A percentile compares a stretch with the other conserved stretches of the same genome.
Evolutionary conservation across 2,888 invertebrate genomes (phyloP).

Genomic region (Polydrusus pterygomalis): DNA sequence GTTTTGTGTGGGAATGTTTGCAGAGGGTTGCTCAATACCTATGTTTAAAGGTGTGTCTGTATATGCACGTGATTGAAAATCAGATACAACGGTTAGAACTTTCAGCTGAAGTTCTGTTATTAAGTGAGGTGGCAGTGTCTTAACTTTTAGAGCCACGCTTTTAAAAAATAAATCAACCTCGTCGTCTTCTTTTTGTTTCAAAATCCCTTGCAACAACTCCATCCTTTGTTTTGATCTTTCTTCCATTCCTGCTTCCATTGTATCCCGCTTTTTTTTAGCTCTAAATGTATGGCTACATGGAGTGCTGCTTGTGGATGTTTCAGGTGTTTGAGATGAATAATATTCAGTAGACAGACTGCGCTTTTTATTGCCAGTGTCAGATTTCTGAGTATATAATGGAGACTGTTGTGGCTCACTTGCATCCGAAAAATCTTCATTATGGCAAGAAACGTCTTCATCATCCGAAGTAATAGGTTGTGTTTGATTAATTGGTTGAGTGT

Average conservation of each 20-base stretch:
- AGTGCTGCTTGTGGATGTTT: neutral
- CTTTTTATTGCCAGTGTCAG: neutral
- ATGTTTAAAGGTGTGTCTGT: neutral
- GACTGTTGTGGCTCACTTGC: neutral
- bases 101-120: constrained; percentile 15
- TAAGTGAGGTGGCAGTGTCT: constrained; percentile 29
- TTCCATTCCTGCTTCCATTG: constrained; percentile 26
- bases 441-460: neutral
- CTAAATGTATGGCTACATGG: neutral
- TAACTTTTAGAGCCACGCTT: constrained; percentile 38
- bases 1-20: neutral
- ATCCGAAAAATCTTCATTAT: neutral
- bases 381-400: neutral
- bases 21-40: neutral
- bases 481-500: neutral
- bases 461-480: neutral
- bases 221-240: constrained; percentile 9
- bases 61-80: neutral
- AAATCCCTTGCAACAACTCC: neutral
- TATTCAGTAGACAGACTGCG: neutral
- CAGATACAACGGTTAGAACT: constrained; percentile 21
- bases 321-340: neutral
- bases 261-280: neutral
- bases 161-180: constrained; percentile 31
- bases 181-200: neutral